A percentile compares a stretch with the other conserved stretches of the same genome.
phyloP scores from a whole-genome alignment of 2,113 vertebrate species.

The Carassius carassius region DNA sequence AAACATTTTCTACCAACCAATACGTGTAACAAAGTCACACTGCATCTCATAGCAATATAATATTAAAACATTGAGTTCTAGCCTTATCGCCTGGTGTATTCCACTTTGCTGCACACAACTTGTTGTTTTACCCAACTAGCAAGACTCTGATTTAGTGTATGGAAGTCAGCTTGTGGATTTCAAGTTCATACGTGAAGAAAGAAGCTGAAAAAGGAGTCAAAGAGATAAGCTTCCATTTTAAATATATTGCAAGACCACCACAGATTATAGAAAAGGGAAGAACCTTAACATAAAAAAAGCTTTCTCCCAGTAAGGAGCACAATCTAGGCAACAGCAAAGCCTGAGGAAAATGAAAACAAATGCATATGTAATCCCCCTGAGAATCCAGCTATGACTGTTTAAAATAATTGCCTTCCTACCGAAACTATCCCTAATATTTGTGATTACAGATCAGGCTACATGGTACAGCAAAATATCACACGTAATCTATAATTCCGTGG shows the following conservation, averaged over 20 bases:
- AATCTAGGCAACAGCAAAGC: constrained; percentile 65
- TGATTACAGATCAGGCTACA: constrained; percentile 60
- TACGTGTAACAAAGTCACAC: constrained; percentile 33
- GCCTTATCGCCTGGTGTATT: constrained; percentile 27
- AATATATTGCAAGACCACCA: constrained; percentile 61
- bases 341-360: constrained; percentile 71
- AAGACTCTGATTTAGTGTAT: constrained; percentile 54
- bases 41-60: constrained; percentile 28
- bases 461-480: constrained; percentile 53
- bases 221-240: constrained; percentile 64
- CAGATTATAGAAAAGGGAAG: constrained; percentile 63
- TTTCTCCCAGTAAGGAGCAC: constrained; percentile 57
- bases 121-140: constrained; percentile 53
- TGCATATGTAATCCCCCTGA: constrained; percentile 67
- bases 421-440: constrained; percentile 67
- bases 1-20: constrained; percentile 25
- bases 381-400: constrained; percentile 62
- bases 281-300: constrained; percentile 55
- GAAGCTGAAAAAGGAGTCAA: constrained; percentile 56
- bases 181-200: constrained; percentile 59
- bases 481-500: constrained; percentile 56
- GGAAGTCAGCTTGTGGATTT: constrained; percentile 57
- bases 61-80: constrained; percentile 53
- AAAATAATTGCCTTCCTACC: constrained; percentile 65
- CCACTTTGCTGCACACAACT: constrained; percentile 50